These are phyloP conservation scores for Drosophila nigritarsus DNA, from an alignment of 2,888 invertebrate genomes.

Conservation along the genomic window DNA sequence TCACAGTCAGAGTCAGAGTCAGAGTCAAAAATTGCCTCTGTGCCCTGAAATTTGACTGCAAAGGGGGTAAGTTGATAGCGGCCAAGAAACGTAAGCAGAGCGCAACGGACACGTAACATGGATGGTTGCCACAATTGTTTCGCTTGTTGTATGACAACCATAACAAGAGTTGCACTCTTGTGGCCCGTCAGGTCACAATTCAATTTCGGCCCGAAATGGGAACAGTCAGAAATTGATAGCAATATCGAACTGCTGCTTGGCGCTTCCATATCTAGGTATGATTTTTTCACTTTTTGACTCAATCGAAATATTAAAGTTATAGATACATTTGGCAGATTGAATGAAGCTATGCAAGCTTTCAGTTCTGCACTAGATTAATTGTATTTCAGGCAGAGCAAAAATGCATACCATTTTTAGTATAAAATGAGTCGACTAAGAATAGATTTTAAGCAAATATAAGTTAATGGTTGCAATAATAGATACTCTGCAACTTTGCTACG, in stretches of 20 bases:
- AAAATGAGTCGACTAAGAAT: background rate
- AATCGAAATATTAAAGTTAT: background rate
- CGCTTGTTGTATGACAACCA: constrained; percentile 44
- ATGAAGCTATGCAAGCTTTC: background rate
- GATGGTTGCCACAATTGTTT: constrained; percentile 55
- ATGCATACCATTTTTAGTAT: background rate
- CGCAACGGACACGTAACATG: constrained; percentile 68
- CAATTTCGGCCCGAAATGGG: constrained; percentile 56
- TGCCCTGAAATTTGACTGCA: constrained; percentile 1
- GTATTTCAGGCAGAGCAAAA: background rate
- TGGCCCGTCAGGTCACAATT: constrained; percentile 72
- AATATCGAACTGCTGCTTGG: constrained; percentile 8
- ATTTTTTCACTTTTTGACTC: background rate
- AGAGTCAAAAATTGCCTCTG: constrained; percentile 12
- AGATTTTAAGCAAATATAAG: background rate
- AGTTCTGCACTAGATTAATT: background rate
- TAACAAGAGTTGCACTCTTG: constrained; percentile 44
- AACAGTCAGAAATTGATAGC: constrained; percentile 32
- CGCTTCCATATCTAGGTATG: background rate
- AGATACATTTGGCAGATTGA: background rate
- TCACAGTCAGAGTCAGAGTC: background rate
- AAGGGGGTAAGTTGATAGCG: background rate
- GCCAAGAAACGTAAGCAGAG: constrained; percentile 56
- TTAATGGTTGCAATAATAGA: background rate
- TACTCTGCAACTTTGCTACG: background rate